Evolutionary conservation across 2,113 vertebrate genomes (phyloP).

Genomic region (Larimichthys crocea): DNA sequence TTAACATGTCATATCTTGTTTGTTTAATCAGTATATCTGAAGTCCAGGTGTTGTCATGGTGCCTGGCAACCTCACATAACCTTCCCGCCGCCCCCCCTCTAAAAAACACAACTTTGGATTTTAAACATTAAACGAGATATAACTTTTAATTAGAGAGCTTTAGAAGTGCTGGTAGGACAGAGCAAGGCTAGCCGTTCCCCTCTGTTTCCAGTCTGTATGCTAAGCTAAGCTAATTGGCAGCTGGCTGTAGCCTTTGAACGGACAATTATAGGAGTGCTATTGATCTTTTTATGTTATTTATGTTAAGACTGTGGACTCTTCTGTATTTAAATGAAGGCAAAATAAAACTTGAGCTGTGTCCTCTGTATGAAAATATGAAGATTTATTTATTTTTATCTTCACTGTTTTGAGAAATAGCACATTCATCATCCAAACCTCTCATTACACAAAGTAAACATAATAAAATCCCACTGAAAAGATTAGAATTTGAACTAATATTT

Average conservation of each 20-base stretch:
- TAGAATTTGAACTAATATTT: constrained; percentile 81
- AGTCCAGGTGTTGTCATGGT: background rate
- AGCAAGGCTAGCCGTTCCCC: background rate
- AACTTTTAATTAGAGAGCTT: too few species aligned
- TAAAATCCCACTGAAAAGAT: constrained; percentile 74
- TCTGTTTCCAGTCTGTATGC: background rate
- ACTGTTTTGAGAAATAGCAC: constrained; percentile 4
- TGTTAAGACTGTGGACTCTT: background rate
- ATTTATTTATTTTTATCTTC: background rate
- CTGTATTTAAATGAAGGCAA: too few species aligned
- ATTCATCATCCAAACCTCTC: constrained; percentile 66
- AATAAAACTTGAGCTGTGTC: background rate
- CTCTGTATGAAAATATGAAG: background rate
- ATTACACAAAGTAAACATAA: constrained; percentile 71
- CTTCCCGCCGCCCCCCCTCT: background rate
- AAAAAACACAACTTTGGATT: too few species aligned
- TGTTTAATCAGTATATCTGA: too few species aligned
- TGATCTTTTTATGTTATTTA: background rate
- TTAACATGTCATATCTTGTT: too few species aligned
- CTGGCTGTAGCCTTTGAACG: background rate
- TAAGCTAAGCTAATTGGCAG: background rate
- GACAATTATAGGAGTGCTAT: background rate
- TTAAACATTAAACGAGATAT: too few species aligned
- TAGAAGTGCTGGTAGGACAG: too few species aligned
- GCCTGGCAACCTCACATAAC: constrained; percentile 1